Percentiles rank a stretch among this genome's conserved stretches.
Evolutionary conservation across 2,797 vertebrate genomes (phyloP).

Genomic region (Muraenolepis orangiensis): DNA sequence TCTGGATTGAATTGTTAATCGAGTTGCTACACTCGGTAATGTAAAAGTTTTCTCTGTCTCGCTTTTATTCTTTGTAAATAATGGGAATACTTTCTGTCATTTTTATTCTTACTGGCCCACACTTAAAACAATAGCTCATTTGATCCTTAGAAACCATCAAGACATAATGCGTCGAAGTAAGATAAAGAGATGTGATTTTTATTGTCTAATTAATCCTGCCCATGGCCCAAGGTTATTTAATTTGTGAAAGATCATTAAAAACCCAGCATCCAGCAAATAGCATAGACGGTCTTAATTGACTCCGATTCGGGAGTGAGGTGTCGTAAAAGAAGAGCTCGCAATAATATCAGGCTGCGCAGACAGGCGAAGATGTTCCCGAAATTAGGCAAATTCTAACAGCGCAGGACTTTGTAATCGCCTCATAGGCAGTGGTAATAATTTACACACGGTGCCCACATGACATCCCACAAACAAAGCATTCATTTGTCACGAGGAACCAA

Average conservation of each 20-base stretch:
- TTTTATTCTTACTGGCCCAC: conserved; percentile 57
- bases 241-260: conserved; percentile 79
- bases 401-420: conserved; percentile 65
- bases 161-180: conserved; percentile 63
- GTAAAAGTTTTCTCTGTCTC: neutral
- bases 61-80: conserved; percentile 42
- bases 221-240: conserved; percentile 76
- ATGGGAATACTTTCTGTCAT: conserved; percentile 57
- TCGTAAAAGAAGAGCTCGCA: conserved; percentile 69
- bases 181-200: conserved; percentile 74
- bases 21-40: neutral
- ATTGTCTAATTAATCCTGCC: conserved; percentile 79
- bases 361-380: conserved; percentile 58
- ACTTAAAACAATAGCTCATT: conserved; percentile 72
- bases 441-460: conserved; percentile 67
- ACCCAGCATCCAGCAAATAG: conserved; percentile 73
- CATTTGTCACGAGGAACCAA: conserved; percentile 66
- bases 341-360: conserved; percentile 62
- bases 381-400: conserved; percentile 67
- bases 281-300: conserved; percentile 79
- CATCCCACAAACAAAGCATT: conserved; percentile 66
- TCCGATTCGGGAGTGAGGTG: conserved; percentile 65
- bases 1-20: neutral
- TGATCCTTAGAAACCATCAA: conserved; percentile 65
- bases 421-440: conserved; percentile 69